Conservation (phyloP, 2,113 vertebrate genomes). For the Ameiurus melas region DNA sequence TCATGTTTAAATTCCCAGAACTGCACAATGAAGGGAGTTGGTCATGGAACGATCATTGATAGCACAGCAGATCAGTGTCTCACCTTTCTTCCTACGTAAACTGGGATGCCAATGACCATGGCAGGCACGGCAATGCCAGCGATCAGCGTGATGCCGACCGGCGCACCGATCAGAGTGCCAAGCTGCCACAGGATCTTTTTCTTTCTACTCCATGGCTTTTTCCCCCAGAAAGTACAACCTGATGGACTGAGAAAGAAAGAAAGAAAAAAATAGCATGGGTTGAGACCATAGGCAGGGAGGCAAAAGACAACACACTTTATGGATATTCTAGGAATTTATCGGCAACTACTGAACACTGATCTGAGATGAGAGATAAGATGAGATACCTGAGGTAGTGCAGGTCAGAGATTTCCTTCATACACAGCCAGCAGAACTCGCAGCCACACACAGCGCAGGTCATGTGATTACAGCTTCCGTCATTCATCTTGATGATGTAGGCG, state of each 20-base stretch:
- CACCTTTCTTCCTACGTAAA: constrained; percentile 96
- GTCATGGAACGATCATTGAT: not conserved
- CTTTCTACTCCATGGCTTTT: constrained; percentile 98
- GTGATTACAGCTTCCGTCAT: constrained; percentile 98
- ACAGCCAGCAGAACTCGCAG: constrained; percentile 99
- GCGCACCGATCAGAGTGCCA: constrained; percentile 94
- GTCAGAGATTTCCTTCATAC: constrained; percentile 99
- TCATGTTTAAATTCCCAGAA: constrained; percentile 14
- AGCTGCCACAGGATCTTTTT: constrained; percentile 99
- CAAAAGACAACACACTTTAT: not conserved
- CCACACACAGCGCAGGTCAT: constrained; percentile 98
- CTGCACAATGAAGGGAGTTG: not conserved
- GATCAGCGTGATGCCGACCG: constrained; percentile 95
- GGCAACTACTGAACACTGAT: not conserved
- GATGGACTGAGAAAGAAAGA: constrained; percentile 79
- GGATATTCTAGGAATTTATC: not conserved
- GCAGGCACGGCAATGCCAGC: constrained; percentile 97
- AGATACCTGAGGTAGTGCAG: constrained; percentile 97
- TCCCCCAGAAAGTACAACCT: constrained; percentile 98
- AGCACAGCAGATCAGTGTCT: constrained; percentile 41
- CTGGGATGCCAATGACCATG: constrained; percentile 98
- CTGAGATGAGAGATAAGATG: not conserved
- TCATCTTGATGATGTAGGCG: constrained; percentile 99
- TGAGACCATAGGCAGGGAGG: not conserved
- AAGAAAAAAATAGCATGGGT: not conserved